Conservation (phyloP, 2,113 vertebrate genomes). For the Sigmodon hispidus region DNA sequence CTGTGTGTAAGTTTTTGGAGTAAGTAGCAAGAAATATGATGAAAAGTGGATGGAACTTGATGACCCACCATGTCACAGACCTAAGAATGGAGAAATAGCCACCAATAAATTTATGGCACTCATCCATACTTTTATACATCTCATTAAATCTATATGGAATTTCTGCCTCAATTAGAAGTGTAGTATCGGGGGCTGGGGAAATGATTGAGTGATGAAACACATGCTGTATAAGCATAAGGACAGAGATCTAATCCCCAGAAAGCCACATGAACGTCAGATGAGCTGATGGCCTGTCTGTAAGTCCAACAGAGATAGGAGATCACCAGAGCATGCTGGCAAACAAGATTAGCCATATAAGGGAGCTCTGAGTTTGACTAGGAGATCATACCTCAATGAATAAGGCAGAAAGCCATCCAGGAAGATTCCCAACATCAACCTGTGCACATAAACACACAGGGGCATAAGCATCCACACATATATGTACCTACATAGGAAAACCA, state of each 20-base stretch:
- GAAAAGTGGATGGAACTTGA: not conserved
- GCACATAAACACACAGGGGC: not conserved
- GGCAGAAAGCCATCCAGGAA: not conserved
- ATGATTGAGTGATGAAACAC: not conserved
- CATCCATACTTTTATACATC: not conserved
- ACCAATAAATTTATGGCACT: not conserved
- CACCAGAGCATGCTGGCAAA: not conserved
- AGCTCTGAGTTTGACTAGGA: not conserved
- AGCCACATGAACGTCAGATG: too few relatives aligned
- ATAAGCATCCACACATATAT: too few relatives aligned
- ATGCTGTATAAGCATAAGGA: too few relatives aligned
- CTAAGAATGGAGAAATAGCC: not conserved
- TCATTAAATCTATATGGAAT: not conserved
- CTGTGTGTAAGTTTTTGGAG: not conserved
- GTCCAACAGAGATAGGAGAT: not conserved
- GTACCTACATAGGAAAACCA: not conserved
- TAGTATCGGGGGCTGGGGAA: not conserved
- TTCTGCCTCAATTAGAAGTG: not conserved
- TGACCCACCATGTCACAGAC: too few relatives aligned
- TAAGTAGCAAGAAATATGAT: not conserved
- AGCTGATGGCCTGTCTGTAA: not conserved
- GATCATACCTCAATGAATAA: not conserved
- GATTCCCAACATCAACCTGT: not conserved
- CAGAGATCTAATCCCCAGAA: not conserved
- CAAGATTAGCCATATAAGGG: not conserved